Evolutionary conservation across 1,140 invertebrate species (phyloP).

Genomic region (Neodiprion lecontei): DNA sequence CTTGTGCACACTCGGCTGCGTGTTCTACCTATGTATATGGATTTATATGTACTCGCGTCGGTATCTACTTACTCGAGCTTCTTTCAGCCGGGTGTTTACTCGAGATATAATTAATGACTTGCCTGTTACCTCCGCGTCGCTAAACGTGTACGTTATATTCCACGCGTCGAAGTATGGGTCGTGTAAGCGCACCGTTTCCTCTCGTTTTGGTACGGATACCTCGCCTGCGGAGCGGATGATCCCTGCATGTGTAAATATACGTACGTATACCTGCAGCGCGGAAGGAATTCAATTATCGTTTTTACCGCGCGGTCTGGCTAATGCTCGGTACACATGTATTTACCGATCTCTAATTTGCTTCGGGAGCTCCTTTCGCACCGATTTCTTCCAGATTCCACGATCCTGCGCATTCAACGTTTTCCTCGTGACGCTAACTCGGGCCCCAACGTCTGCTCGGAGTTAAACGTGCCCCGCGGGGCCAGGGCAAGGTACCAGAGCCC

Average conservation of each 20-base stretch:
- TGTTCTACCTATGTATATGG: too few species aligned
- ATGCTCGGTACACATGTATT: too few species aligned
- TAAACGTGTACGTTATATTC: neutral
- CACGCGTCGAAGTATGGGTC: too few species aligned
- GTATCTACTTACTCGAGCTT: slow-evolving; percentile 1
- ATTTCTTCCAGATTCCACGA: neutral
- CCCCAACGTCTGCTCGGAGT: neutral
- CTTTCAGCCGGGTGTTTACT: neutral
- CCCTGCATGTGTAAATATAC: neutral
- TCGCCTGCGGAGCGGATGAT: neutral
- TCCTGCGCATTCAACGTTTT: neutral
- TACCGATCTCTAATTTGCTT: too few species aligned
- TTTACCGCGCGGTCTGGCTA: neutral
- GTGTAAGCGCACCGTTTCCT: slow-evolving; percentile 1
- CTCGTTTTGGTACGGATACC: neutral
- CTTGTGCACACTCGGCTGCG: too few species aligned
- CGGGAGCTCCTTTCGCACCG: neutral
- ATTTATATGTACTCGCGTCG: too few species aligned
- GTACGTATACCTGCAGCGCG: neutral
- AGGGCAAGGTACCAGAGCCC: slow-evolving; percentile 11
- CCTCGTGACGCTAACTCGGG: neutral
- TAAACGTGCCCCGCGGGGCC: slow-evolving; percentile 3
- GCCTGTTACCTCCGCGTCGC: slow-evolving; percentile 3
- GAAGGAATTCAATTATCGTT: slow-evolving; percentile 3
- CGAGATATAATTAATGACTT: slow-evolving; percentile 6